Conservation (phyloP, 2,797 vertebrate genomes). For the Pseudochaenichthys georgianus region DNA sequence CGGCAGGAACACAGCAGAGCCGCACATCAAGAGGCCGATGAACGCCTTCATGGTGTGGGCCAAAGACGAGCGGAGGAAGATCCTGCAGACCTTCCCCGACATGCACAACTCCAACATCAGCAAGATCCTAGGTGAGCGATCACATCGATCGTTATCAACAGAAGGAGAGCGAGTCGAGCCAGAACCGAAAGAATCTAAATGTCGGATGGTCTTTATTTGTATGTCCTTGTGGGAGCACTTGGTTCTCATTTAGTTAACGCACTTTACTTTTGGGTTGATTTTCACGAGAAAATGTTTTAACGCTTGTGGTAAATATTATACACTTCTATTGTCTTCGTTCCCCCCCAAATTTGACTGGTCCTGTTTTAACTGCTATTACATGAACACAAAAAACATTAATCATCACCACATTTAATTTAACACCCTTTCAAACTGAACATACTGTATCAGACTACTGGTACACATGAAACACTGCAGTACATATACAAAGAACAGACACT, state of each 20-base stretch:
- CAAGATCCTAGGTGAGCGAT: slow-evolving; percentile 97
- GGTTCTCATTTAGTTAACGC: background rate
- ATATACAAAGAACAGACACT: too few species aligned
- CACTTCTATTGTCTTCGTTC: too few species aligned
- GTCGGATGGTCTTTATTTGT: background rate
- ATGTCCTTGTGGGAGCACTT: background rate
- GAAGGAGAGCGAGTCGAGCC: background rate
- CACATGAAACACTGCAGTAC: too few species aligned
- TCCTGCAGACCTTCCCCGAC: slow-evolving; percentile 98
- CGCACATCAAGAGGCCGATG: slow-evolving; percentile 96
- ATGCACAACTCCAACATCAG: slow-evolving; percentile 99
- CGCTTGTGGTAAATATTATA: background rate
- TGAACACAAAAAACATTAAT: too few species aligned
- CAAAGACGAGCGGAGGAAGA: slow-evolving; percentile 98
- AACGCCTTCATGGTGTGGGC: slow-evolving; percentile 98
- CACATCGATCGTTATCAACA: background rate
- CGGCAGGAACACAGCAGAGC: slow-evolving; percentile 93
- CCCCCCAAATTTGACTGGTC: too few species aligned
- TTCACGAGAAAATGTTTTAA: background rate
- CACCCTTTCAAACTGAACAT: too few species aligned
- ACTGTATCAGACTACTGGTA: too few species aligned
- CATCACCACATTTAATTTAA: too few species aligned
- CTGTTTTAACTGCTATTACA: too few species aligned
- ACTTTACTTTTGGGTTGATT: background rate
- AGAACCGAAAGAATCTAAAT: too few species aligned